A percentile compares a stretch with the other conserved stretches of the same genome.
Evolutionary conservation across 1,140 invertebrate genomes (phyloP).

Genomic region (Galleria mellonella): DNA sequence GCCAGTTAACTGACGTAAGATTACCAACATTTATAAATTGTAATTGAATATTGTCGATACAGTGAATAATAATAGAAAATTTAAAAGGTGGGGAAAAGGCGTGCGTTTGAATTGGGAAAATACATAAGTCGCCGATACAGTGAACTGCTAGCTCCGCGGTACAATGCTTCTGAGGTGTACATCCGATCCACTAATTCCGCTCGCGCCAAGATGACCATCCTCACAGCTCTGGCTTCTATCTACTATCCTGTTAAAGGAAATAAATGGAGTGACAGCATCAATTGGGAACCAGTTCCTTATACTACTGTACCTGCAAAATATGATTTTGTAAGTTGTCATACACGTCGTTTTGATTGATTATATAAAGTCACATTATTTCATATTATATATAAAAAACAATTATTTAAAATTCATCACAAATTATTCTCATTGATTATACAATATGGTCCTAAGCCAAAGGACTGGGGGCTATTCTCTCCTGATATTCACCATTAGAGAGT

Average conservation of each 20-base stretch:
- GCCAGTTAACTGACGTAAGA: slow-evolving; percentile 22
- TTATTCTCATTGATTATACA: not conserved
- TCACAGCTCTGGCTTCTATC: slow-evolving; percentile 17
- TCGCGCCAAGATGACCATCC: slow-evolving; percentile 22
- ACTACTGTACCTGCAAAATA: slow-evolving; percentile 22
- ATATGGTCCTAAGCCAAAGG: not conserved
- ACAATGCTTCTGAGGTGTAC: slow-evolving; percentile 23
- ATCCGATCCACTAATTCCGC: slow-evolving; percentile 22
- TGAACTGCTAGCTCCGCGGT: slow-evolving; percentile 11
- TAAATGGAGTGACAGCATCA: slow-evolving; percentile 11
- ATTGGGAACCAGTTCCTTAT: slow-evolving; percentile 23
- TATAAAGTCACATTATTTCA: not conserved
- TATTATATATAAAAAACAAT: not conserved
- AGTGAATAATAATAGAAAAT: no score
- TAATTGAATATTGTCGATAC: no score
- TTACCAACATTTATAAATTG: no score
- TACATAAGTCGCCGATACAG: slow-evolving; percentile 14
- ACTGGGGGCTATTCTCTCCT: no score
- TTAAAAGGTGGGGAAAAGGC: slow-evolving; percentile 14
- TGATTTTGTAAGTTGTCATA: slow-evolving; percentile 20
- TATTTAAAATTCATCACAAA: not conserved
- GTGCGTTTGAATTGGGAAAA: slow-evolving; percentile 16
- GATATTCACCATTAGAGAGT: not conserved
- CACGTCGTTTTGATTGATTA: not conserved
- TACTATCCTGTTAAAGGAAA: slow-evolving; percentile 4